Evolutionary conservation across 2,888 invertebrate species (phyloP).

Genomic region (Priocnemis perturbator): DNA sequence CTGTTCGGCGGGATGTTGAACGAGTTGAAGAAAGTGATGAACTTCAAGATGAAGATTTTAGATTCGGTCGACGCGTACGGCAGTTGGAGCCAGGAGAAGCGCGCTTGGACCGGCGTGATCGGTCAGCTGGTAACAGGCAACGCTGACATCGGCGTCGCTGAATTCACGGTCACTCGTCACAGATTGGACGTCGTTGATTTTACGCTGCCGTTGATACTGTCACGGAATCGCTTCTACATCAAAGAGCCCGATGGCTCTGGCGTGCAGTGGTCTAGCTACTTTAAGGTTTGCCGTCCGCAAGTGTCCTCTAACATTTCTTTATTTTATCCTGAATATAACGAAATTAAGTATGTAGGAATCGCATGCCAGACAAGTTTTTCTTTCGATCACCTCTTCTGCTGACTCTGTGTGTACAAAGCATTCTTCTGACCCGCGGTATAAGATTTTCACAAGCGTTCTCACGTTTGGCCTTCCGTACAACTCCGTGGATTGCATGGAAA

Average conservation of each 20-base stretch:
- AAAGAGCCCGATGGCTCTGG: constrained; percentile 39
- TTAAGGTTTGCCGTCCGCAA: constrained; percentile 53
- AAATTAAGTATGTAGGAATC: no score
- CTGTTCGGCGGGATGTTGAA: constrained; percentile 54
- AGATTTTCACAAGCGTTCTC: neutral
- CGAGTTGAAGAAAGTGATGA: constrained; percentile 57
- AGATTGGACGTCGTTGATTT: constrained; percentile 61
- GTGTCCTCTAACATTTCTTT: no score
- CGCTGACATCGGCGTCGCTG: constrained; percentile 60
- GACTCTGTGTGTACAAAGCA: no score
- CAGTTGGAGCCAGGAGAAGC: constrained; percentile 36
- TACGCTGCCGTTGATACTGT: constrained; percentile 58
- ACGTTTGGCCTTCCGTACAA: neutral
- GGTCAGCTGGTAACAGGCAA: constrained; percentile 44
- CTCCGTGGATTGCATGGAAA: no score
- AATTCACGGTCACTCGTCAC: constrained; percentile 55
- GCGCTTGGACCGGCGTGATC: constrained; percentile 62
- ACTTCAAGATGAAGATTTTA: constrained; percentile 54
- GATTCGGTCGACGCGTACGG: constrained; percentile 48
- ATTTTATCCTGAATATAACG: no score
- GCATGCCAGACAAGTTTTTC: no score
- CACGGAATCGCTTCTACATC: constrained; percentile 55
- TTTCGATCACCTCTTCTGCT: no score
- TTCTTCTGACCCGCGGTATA: neutral
- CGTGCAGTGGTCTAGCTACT: constrained; percentile 63